These are phyloP conservation scores for Paedocypris micromegethes DNA, from an alignment of 2,797 vertebrate genomes.

Conservation along the genomic window DNA sequence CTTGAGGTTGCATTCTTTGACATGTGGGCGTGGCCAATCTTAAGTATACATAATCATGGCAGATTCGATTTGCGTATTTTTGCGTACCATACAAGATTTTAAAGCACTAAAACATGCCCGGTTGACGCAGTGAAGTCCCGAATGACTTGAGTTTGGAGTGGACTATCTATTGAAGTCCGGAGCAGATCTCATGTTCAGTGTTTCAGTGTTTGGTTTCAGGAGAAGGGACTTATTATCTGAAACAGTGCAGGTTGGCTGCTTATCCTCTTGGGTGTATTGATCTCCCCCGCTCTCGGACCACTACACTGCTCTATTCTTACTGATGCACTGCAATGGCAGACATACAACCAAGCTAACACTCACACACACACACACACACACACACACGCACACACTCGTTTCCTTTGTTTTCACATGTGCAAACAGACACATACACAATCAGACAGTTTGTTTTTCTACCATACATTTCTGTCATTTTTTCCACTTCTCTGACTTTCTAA, in stretches of 20 bases:
- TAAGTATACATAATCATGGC: no score
- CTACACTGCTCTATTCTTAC: conserved; percentile 41
- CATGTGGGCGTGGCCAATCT: no score
- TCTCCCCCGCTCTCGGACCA: conserved; percentile 36
- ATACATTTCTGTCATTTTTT: no score
- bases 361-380: no score
- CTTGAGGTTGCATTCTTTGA: no score
- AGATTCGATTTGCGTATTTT: no score
- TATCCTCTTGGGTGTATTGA: conserved; percentile 48
- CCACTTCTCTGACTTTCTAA: no score
- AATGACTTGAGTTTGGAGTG: conserved; percentile 11
- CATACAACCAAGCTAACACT: no score
- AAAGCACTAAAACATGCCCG: background rate
- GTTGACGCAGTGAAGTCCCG: conserved; percentile 1
- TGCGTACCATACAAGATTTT: background rate
- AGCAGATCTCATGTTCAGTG: conserved; percentile 29
- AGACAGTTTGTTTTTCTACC: no score
- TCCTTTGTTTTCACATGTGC: no score
- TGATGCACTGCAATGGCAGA: conserved; percentile 8
- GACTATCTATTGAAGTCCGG: conserved; percentile 15
- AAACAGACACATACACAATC: no score
- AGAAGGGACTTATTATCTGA: conserved; percentile 49
- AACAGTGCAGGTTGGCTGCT: conserved; percentile 43
- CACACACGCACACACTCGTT: no score
- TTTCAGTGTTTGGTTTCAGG: conserved; percentile 47